Conservation (phyloP, 2,113 vertebrate species). For the Physeter macrocephalus region DNA sequence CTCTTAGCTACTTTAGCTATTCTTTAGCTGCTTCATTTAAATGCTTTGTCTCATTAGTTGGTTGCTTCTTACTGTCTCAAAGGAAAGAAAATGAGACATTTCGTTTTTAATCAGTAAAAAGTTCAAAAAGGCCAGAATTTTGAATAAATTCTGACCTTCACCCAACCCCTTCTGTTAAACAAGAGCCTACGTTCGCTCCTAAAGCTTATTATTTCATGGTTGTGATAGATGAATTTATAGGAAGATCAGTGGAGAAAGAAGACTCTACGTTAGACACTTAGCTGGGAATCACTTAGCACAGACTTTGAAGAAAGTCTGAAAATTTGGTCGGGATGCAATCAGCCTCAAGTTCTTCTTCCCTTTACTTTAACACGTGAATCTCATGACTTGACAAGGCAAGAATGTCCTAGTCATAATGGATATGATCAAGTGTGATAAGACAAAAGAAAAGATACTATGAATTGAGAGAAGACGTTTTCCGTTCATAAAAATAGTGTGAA, state of each 20-base stretch:
- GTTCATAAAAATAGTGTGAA: not conserved
- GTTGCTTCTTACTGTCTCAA: not conserved
- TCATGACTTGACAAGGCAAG: constrained; percentile 40
- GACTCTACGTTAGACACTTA: not conserved
- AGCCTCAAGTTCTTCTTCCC: not conserved
- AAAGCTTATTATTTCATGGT: not conserved
- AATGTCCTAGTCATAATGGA: constrained; percentile 32
- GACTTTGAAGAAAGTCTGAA: not conserved
- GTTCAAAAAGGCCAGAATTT: not conserved
- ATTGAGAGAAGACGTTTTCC: not conserved
- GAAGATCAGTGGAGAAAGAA: not conserved
- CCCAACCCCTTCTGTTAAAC: not conserved
- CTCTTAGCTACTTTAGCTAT: not conserved
- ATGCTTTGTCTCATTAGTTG: not conserved
- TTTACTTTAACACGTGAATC: constrained; percentile 66
- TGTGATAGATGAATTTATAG: not conserved
- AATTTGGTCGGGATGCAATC: not conserved
- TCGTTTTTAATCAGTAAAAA: not conserved
- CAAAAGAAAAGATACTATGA: constrained; percentile 40
- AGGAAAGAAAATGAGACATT: not conserved
- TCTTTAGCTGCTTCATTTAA: not conserved
- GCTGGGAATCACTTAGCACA: not conserved
- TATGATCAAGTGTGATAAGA: constrained; percentile 8
- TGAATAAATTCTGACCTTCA: not conserved
- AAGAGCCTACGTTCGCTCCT: not conserved